These are phyloP conservation scores for Astyanax mexicanus DNA, from an alignment of 2,797 vertebrate genomes.

Conservation along the genomic window DNA sequence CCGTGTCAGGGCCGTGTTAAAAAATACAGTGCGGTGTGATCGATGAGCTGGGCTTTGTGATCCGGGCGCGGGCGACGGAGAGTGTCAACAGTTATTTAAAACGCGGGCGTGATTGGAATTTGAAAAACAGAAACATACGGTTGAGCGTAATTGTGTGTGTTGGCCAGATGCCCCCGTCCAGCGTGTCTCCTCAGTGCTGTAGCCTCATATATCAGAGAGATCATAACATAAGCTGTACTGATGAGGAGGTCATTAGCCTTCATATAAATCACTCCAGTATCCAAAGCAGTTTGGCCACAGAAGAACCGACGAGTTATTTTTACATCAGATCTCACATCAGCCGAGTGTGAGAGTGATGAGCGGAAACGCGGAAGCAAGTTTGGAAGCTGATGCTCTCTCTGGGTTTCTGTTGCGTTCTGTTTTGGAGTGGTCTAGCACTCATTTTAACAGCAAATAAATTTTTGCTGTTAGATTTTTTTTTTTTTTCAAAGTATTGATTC, in stretches of 20 bases:
- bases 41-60: constrained; percentile 10
- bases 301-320: constrained; percentile 37
- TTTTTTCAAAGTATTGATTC: no score
- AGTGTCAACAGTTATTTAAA: constrained; percentile 42
- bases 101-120: constrained; percentile 16
- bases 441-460: no score
- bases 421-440: not conserved
- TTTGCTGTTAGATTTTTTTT: no score
- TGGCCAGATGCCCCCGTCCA: constrained; percentile 17
- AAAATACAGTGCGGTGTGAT: constrained; percentile 18
- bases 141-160: constrained; percentile 38
- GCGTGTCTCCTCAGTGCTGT: constrained; percentile 25
- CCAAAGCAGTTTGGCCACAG: constrained; percentile 31
- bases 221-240: constrained; percentile 39
- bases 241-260: constrained; percentile 53
- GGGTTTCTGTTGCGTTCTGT: not conserved
- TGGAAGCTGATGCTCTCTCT: constrained; percentile 1
- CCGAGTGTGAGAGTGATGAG: not conserved
- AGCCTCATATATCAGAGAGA: constrained; percentile 47
- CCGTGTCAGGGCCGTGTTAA: constrained; percentile 9
- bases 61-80: constrained; percentile 1
- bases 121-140: constrained; percentile 23
- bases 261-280: constrained; percentile 50
- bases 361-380: not conserved
- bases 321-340: not conserved